These are phyloP conservation scores for Odontomyia ornata DNA, from an alignment of 2,888 invertebrate genomes.

Conservation along the genomic window DNA sequence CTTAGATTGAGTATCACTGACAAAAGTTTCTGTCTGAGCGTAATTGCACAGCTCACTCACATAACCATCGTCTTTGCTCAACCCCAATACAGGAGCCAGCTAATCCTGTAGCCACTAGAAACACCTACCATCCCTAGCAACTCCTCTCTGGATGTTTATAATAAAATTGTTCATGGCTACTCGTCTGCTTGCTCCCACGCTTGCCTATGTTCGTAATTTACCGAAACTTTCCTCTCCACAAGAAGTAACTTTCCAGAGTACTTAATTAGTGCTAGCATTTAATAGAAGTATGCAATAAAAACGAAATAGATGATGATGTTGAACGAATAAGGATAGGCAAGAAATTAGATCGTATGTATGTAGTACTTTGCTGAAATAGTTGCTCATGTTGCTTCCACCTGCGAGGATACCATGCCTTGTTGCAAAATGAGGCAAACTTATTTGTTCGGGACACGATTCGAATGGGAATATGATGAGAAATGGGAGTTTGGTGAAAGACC, in stretches of 20 bases:
- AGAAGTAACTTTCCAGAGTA: slow-evolving; percentile 39
- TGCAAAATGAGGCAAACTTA: too few species aligned
- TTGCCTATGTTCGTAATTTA: not conserved
- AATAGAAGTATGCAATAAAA: slow-evolving; percentile 42
- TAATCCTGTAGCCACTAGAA: too few species aligned
- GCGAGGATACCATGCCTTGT: not conserved
- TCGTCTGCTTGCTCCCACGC: not conserved
- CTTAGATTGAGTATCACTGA: too few species aligned
- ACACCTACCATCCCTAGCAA: too few species aligned
- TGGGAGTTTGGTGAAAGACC: too few species aligned
- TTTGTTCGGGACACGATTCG: too few species aligned
- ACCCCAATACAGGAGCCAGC: too few species aligned
- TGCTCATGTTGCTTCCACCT: not conserved
- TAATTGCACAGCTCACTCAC: too few species aligned
- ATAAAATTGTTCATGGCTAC: slow-evolving; percentile 8
- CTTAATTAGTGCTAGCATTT: slow-evolving; percentile 43
- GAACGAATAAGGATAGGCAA: slow-evolving; percentile 16
- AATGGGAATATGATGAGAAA: too few species aligned
- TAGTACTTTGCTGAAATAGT: not conserved
- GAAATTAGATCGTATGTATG: slow-evolving; percentile 3
- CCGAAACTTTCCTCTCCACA: slow-evolving; percentile 27
- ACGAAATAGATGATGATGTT: slow-evolving; percentile 27
- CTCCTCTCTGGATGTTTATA: not conserved
- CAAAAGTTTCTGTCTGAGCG: too few species aligned
- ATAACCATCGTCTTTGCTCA: too few species aligned